These are phyloP conservation scores for Mimachlamys varia DNA, from an alignment of 2,888 invertebrate genomes.

Conservation along the genomic window DNA sequence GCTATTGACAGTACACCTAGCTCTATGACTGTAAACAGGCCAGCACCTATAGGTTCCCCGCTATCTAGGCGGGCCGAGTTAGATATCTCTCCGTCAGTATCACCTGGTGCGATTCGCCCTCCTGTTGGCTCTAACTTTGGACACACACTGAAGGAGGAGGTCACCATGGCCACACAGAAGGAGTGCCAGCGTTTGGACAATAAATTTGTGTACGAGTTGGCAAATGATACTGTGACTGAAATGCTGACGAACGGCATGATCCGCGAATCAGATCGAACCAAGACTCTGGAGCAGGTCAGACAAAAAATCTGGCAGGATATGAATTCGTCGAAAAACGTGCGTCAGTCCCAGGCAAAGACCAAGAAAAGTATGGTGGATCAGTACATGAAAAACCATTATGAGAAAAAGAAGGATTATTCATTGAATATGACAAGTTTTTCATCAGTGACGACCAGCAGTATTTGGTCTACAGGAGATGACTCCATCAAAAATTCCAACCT, in stretches of 20 bases:
- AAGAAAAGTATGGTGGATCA: constrained; percentile 58
- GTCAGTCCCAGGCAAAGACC: constrained; percentile 49
- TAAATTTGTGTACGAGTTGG: constrained; percentile 60
- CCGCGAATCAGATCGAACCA: constrained; percentile 51
- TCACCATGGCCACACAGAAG: constrained; percentile 51
- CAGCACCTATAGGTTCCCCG: neutral
- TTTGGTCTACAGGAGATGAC: neutral
- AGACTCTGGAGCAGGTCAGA: constrained; percentile 56
- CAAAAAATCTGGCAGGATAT: constrained; percentile 64
- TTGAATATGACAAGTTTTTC: neutral
- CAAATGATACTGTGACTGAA: constrained; percentile 61
- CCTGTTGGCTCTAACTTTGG: neutral
- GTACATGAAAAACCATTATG: constrained; percentile 66
- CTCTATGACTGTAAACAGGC: neutral
- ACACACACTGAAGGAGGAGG: constrained; percentile 39
- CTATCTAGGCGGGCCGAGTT: neutral
- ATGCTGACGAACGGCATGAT: constrained; percentile 58
- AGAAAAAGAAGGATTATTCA: constrained; percentile 48
- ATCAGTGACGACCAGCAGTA: neutral
- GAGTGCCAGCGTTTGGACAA: constrained; percentile 60
- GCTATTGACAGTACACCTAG: constrained; percentile 26
- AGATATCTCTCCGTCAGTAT: neutral
- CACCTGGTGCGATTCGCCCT: neutral
- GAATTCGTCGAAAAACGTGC: constrained; percentile 43
- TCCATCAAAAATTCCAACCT: constrained; percentile 39